Evolutionary conservation across 2,113 vertebrate species (phyloP).

Genomic region (Protomyctophum bolini): DNA sequence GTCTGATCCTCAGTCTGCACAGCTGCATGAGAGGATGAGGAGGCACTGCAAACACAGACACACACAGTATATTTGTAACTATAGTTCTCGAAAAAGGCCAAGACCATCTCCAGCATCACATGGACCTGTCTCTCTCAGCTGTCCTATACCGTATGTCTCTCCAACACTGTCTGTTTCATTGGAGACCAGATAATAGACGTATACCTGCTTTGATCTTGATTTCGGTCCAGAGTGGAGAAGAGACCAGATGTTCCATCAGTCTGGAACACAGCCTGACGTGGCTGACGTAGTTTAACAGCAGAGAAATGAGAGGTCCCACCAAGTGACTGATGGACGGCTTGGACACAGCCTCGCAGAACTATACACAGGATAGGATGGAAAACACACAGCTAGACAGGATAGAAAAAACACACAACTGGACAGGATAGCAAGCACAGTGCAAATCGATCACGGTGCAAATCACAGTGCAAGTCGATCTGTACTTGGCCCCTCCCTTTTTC

Average conservation of each 20-base stretch:
- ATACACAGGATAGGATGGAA: constrained; percentile 59
- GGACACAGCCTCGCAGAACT: constrained; percentile 96
- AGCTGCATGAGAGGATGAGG: no score
- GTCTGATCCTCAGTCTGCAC: no score
- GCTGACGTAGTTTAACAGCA: constrained; percentile 93
- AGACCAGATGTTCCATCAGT: constrained; percentile 90
- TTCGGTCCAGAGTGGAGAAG: constrained; percentile 85
- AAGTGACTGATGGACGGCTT: constrained; percentile 82
- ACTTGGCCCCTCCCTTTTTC: no score
- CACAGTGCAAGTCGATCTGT: no score
- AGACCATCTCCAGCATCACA: background rate
- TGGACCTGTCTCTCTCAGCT: no score
- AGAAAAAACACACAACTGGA: background rate
- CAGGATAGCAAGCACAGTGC: no score
- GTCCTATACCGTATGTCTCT: no score
- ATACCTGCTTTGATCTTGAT: constrained; percentile 94
- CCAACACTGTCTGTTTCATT: background rate
- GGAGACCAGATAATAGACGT: constrained; percentile 15
- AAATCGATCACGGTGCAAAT: no score
- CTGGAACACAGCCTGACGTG: constrained; percentile 90
- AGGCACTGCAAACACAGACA: background rate
- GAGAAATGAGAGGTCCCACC: constrained; percentile 91
- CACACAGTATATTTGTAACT: background rate
- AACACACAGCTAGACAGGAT: no score
- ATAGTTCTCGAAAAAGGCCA: no score